Evolutionary conservation across 1,140 invertebrate species (phyloP).

Genomic region (Trichomalopsis sarcophagae): DNA sequence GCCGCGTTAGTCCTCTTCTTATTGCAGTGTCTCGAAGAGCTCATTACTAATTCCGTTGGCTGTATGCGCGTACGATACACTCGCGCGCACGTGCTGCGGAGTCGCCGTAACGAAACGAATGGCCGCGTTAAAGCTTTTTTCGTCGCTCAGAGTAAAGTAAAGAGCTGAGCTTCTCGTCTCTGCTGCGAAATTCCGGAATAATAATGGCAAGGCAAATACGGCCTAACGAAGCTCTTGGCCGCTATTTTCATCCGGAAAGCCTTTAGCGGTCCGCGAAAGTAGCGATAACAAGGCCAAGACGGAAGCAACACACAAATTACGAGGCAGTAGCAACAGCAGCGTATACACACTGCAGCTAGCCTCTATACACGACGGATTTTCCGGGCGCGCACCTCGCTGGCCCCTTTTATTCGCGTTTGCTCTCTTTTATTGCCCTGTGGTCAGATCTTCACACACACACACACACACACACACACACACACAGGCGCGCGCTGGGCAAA

Average conservation of each 20-base stretch:
- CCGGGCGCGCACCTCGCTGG: background rate
- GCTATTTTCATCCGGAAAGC: conserved; percentile 3
- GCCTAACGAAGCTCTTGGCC: background rate
- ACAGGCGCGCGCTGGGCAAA: background rate
- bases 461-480: too few relatives aligned
- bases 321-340: background rate
- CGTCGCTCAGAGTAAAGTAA: too few relatives aligned
- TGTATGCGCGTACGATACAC: background rate
- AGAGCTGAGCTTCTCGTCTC: too few relatives aligned
- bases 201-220: background rate
- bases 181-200: background rate
- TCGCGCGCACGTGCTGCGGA: background rate
- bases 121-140: background rate
- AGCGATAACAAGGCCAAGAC: background rate
- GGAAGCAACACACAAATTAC: background rate
- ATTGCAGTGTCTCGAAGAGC: background rate
- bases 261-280: background rate
- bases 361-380: background rate
- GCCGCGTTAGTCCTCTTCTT: background rate
- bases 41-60: conserved; percentile 8
- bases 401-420: background rate
- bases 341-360: background rate
- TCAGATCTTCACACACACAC: background rate
- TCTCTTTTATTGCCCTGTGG: conserved; percentile 5
- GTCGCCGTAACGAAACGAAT: conserved; percentile 31